A percentile compares a stretch with the other conserved stretches of the same genome.
These are phyloP conservation scores for Melitaea cinxia DNA, from an alignment of 1,140 invertebrate genomes.

Conservation along the genomic window DNA sequence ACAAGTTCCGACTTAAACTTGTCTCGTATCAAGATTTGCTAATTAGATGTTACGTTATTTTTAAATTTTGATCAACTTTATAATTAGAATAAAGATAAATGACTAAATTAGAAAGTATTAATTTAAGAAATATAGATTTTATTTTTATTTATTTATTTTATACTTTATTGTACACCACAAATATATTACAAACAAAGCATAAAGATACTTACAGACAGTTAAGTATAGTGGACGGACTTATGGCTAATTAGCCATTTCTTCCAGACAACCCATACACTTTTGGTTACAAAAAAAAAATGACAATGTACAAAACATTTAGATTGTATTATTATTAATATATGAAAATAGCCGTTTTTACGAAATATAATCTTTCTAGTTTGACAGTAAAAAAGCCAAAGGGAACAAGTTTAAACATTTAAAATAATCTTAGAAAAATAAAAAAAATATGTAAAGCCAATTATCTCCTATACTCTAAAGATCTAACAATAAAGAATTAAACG, in stretches of 20 bases:
- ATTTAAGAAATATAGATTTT: not conserved
- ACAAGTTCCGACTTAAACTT: too few species aligned
- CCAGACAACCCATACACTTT: too few species aligned
- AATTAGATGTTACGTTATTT: not conserved
- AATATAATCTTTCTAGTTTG: not conserved
- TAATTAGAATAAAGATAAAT: not conserved
- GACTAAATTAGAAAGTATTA: not conserved
- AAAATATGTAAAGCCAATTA: conserved; percentile 59
- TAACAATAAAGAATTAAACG: conserved; percentile 52
- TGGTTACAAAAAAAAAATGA: too few species aligned
- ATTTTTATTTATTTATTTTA: not conserved
- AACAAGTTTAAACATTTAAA: not conserved
- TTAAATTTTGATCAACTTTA: not conserved
- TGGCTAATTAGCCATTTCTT: too few species aligned
- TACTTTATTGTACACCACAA: too few species aligned
- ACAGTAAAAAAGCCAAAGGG: conserved; percentile 12
- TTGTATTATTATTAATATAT: too few species aligned
- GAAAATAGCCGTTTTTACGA: not conserved
- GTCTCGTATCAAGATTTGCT: not conserved
- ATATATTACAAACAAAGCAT: too few species aligned
- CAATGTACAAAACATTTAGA: too few species aligned
- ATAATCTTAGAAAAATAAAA: conserved; percentile 15
- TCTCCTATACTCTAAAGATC: conserved; percentile 23
- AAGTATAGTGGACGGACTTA: too few species aligned
- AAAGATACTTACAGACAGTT: too few species aligned